Conservation (phyloP, 1,140 invertebrate genomes). For the Listronotus oregonensis region DNA sequence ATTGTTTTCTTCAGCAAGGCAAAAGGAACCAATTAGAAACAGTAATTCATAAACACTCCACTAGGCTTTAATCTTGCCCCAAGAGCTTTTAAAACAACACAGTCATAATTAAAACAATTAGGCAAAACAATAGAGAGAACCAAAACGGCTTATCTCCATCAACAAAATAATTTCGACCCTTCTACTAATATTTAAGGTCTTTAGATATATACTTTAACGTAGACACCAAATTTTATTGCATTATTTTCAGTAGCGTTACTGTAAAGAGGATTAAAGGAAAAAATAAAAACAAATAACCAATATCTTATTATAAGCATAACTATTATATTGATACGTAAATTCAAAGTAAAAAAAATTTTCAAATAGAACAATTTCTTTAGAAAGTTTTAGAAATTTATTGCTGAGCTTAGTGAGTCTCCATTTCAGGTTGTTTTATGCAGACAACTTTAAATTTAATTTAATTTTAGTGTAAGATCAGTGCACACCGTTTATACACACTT, state of each 20-base stretch:
- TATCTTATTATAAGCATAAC: too few relatives aligned
- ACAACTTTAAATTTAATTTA: too few relatives aligned
- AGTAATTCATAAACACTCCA: conserved; percentile 25
- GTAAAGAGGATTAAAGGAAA: background rate
- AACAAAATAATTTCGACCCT: conserved; percentile 30
- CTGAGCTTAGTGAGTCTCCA: too few relatives aligned
- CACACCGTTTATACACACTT: too few relatives aligned
- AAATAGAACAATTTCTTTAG: too few relatives aligned
- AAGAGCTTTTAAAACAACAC: conserved; percentile 28
- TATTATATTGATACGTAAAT: too few relatives aligned
- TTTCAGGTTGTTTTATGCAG: too few relatives aligned
- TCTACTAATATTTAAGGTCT: conserved; percentile 20
- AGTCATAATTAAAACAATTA: conserved; percentile 38
- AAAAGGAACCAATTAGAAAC: conserved; percentile 26
- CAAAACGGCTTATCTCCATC: conserved; percentile 37
- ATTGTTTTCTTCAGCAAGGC: too few relatives aligned
- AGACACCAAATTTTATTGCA: conserved; percentile 4
- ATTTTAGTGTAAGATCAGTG: too few relatives aligned
- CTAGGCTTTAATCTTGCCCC: conserved; percentile 13
- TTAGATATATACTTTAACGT: conserved; percentile 1
- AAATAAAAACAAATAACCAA: too few relatives aligned
- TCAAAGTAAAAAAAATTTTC: too few relatives aligned
- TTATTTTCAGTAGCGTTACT: background rate
- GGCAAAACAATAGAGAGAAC: conserved; percentile 34
- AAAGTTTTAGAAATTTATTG: too few relatives aligned